These are phyloP conservation scores for Meghimatium bilineatum DNA, from an alignment of 2,888 invertebrate species.

Conservation along the genomic window DNA sequence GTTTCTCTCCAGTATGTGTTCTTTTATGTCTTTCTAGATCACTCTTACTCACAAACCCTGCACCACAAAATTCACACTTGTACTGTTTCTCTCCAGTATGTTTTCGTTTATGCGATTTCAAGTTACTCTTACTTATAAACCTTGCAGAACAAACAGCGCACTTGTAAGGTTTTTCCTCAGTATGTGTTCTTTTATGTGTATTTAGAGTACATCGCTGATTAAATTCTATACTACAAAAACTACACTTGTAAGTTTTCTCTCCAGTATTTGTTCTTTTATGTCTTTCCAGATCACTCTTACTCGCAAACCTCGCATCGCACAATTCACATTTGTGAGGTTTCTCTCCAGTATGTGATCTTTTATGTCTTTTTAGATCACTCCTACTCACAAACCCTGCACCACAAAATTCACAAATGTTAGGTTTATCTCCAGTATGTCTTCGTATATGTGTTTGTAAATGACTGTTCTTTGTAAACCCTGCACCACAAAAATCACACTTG, in stretches of 20 bases:
- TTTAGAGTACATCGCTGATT: too few relatives aligned
- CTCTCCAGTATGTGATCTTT: neutral
- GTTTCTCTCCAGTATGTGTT: conserved; percentile 4
- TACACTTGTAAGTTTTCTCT: too few relatives aligned
- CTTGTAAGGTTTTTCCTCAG: too few relatives aligned
- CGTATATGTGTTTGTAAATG: neutral
- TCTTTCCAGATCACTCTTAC: too few relatives aligned
- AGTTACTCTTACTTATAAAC: too few relatives aligned
- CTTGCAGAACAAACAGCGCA: too few relatives aligned
- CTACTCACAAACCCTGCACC: neutral
- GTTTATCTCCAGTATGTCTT: neutral
- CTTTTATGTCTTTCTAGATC: neutral
- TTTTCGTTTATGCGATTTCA: neutral
- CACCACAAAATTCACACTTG: neutral
- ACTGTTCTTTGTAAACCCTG: neutral
- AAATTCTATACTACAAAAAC: too few relatives aligned
- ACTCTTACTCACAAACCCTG: neutral
- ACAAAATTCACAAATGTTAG: neutral
- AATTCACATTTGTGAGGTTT: neutral
- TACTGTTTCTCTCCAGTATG: conserved; percentile 3
- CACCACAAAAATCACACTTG: too few relatives aligned
- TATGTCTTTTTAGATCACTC: neutral
- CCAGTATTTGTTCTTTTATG: too few relatives aligned
- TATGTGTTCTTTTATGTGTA: too few relatives aligned
- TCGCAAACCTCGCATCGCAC: neutral